Evolutionary conservation across 2,888 invertebrate species (phyloP).

Genomic region (Andrena fulva): DNA sequence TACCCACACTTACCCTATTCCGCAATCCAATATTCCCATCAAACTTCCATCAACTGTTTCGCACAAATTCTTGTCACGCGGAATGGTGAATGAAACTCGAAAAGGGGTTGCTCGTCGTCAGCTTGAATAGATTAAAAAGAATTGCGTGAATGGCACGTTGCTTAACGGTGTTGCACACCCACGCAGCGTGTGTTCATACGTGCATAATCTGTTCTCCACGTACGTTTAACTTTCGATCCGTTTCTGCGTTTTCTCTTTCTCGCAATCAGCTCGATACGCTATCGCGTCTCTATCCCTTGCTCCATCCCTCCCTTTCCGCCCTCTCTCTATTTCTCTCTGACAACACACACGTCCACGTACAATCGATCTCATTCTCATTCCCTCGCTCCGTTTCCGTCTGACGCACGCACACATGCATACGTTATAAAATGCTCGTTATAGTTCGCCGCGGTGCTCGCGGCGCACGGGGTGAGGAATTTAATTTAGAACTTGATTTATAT

Average conservation of each 20-base stretch:
- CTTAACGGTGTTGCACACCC: constrained; percentile 11
- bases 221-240: constrained; percentile 20
- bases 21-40: not conserved
- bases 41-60: constrained; percentile 9
- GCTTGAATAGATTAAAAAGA: constrained; percentile 36
- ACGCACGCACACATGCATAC: constrained; percentile 64
- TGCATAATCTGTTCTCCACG: not conserved
- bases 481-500: constrained; percentile 85
- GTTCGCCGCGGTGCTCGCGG: constrained; percentile 71
- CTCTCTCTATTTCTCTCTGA: not conserved
- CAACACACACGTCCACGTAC: not conserved
- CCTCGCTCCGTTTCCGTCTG: constrained; percentile 42
- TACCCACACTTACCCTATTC: too few relatives aligned
- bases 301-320: not conserved
- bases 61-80: not conserved
- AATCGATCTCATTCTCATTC: constrained; percentile 41
- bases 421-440: constrained; percentile 84
- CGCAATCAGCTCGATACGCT: constrained; percentile 38
- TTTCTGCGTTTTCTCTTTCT: constrained; percentile 10
- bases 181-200: not conserved
- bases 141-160: constrained; percentile 32
- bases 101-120: not conserved
- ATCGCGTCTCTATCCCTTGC: constrained; percentile 20
- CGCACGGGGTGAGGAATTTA: constrained; percentile 81
- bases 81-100: not conserved